Evolutionary conservation across 2,888 invertebrate genomes (phyloP).

Genomic region (Diaperis boleti): DNA sequence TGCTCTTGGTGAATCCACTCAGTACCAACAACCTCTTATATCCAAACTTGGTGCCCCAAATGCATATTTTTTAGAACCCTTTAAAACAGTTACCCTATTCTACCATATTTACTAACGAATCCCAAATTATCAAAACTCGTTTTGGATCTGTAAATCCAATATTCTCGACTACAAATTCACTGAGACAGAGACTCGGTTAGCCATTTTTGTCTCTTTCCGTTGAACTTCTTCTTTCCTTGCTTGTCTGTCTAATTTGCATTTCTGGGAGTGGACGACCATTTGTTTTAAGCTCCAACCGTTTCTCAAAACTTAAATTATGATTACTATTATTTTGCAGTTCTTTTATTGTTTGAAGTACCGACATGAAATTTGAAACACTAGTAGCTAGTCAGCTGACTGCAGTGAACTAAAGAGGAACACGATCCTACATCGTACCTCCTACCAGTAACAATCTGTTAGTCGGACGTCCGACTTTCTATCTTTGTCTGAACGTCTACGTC

Average conservation of each 20-base stretch:
- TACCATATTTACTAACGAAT: constrained; percentile 71
- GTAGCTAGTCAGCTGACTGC: no score
- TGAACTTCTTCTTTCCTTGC: constrained; percentile 39
- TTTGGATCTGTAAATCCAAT: constrained; percentile 73
- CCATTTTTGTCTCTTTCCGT: constrained; percentile 63
- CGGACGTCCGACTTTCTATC: no score
- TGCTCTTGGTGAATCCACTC: constrained; percentile 28
- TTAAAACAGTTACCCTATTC: not conserved
- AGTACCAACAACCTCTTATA: not conserved
- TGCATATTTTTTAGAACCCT: constrained; percentile 18
- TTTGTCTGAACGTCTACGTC: no score
- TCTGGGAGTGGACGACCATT: constrained; percentile 56
- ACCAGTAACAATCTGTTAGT: no score
- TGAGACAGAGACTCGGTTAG: constrained; percentile 67
- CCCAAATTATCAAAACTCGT: constrained; percentile 85
- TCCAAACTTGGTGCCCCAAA: not conserved
- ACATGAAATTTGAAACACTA: no score
- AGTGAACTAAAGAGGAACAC: no score
- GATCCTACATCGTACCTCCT: no score
- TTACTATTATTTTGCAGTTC: no score
- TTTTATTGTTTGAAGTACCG: no score
- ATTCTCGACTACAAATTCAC: constrained; percentile 69
- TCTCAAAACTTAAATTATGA: no score
- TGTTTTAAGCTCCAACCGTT: constrained; percentile 62
- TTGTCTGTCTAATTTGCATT: constrained; percentile 37